Evolutionary conservation across 2,797 vertebrate species (phyloP).

Genomic region (Semaprochilodus insignis): DNA sequence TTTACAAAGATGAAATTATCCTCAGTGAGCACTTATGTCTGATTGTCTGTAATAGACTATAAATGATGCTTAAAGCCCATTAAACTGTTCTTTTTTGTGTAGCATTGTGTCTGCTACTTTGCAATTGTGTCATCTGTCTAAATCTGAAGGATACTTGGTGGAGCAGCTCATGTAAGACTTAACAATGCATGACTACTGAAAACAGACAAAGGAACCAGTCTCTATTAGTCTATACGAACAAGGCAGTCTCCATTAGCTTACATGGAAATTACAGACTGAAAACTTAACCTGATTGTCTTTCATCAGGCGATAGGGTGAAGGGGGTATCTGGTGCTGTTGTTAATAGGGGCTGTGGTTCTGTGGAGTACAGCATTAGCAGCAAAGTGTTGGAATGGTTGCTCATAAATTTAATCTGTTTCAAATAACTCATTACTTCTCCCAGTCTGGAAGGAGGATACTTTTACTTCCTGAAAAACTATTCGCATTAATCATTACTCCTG

Average conservation of each 20-base stretch:
- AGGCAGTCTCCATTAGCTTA: not conserved
- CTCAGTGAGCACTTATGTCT: conserved; percentile 36
- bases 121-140: conserved; percentile 42
- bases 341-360: not conserved
- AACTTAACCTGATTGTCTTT: not conserved
- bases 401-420: not conserved
- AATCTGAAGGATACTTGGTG: conserved; percentile 17
- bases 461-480: not conserved
- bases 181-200: conserved; percentile 29
- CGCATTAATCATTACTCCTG: not conserved
- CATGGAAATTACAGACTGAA: conserved; percentile 8
- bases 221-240: conserved; percentile 6
- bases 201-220: conserved; percentile 1
- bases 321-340: not conserved
- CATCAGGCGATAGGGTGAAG: too few species aligned
- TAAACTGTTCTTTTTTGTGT: conserved; percentile 36
- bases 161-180: conserved; percentile 21
- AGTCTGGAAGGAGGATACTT: not conserved
- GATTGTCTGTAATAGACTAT: conserved; percentile 45
- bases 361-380: too few species aligned
- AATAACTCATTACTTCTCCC: not conserved
- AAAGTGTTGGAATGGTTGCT: not conserved
- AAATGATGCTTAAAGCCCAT: conserved; percentile 43
- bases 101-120: conserved; percentile 36
- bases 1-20: conserved; percentile 36